Evolutionary conservation across 1,140 invertebrate species (phyloP), one percentile per base, ranked within the genome.

Genomic region (Nasonia longicornis): DNA sequence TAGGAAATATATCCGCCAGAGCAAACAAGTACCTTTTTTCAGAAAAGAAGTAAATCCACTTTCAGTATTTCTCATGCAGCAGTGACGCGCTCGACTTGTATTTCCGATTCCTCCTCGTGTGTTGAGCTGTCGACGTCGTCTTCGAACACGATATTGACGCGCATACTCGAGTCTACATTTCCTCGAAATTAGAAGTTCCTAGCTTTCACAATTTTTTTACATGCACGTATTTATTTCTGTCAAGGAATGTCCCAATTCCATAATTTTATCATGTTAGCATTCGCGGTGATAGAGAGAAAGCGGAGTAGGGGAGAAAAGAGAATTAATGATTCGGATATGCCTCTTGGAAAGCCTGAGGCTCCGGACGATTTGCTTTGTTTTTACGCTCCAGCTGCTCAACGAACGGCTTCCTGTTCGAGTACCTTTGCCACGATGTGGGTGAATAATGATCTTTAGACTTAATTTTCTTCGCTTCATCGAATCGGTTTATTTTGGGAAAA

Each of bases 301-400:
- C 6, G 16, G 12, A 58, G 45, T 42, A 42, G 12, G 45, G 14
- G 45, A 16, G 52, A 14, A 35, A 35, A 35, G 42, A 48, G 71
- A 76, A 76, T 76, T 66, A 76, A 76, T 76, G 74, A 66, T 38
- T n/a, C 31, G 74, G 22, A 31, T 63, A 12, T 58, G 64, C 26
- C 10, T 67, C 16, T 58, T 7, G 20, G 52, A 16, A n/a, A n/a
- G 52, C 52, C 48, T 52, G 12, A 20, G 48, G 48, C 48, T 16
- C 16, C 12, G 12, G 64, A 7, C 20, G 38, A 72, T 72, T 72
- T 45, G 70, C 42, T 58, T 74, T 74, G 20, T 74, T 74, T 74
- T 58, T 31, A 74, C 72, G 45, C 42, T 58, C 12, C 3, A 58
- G 12, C 26, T 48, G 26, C 16, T 22, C 45, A 3, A 29, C 4